phyloP scores from a whole-genome alignment of 2,113 vertebrate genomes.

The Hippocampus guttulatus region DNA sequence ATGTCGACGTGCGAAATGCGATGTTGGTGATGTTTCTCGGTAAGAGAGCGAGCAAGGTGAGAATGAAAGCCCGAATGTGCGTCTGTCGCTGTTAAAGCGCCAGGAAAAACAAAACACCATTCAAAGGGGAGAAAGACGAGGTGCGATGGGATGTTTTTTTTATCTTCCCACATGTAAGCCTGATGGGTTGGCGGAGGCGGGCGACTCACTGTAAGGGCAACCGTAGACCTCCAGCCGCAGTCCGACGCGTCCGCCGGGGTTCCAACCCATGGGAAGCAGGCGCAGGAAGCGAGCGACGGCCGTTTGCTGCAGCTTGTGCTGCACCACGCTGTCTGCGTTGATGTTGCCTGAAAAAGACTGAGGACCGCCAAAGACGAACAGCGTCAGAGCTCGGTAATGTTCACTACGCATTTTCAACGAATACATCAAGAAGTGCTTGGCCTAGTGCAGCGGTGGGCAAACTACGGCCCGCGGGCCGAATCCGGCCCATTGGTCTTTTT shows the following conservation, averaged over 20 bases:
- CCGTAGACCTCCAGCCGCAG: conserved; percentile 62
- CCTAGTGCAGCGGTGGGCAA: too few species aligned
- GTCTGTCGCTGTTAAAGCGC: background rate
- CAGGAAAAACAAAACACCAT: background rate
- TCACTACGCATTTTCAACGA: background rate
- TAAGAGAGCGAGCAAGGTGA: background rate
- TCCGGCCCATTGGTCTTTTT: too few species aligned
- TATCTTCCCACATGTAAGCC: background rate
- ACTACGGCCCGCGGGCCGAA: too few species aligned
- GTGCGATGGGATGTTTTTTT: background rate
- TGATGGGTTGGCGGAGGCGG: background rate
- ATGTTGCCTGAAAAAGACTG: conserved; percentile 39
- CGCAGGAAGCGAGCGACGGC: conserved; percentile 59
- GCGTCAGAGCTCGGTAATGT: background rate
- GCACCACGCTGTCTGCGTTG: conserved; percentile 52
- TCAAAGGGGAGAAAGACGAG: background rate
- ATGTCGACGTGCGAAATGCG: background rate
- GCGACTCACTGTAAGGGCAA: conserved; percentile 47
- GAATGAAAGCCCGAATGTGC: background rate
- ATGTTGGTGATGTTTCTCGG: background rate
- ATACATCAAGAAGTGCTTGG: background rate
- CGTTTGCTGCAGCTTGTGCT: conserved; percentile 58
- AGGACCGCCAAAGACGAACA: background rate
- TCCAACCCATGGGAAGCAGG: conserved; percentile 60
- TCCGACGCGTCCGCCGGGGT: conserved; percentile 58